phyloP scores from a whole-genome alignment of 1,140 invertebrate genomes.

The Palaemon carinicauda region DNA sequence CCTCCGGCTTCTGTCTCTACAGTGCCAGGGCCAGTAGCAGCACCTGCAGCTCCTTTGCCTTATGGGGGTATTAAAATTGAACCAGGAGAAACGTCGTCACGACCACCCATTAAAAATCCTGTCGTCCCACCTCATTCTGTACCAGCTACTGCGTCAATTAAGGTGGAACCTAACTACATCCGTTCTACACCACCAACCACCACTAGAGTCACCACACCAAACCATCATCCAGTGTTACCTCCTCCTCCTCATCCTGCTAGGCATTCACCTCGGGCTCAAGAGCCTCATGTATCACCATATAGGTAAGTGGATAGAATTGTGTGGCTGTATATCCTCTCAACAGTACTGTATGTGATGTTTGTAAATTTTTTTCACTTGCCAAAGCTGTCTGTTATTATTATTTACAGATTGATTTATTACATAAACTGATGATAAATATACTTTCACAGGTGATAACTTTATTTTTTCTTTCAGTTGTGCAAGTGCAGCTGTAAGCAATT shows the following conservation, averaged over 20 bases:
- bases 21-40: constrained; percentile 14
- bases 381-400: too few relatives aligned
- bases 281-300: constrained; percentile 45
- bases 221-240: constrained; percentile 38
- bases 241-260: constrained; percentile 26
- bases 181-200: constrained; percentile 48
- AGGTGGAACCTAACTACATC: constrained; percentile 36
- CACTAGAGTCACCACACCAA: constrained; percentile 30
- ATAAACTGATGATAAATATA: too few relatives aligned
- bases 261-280: constrained; percentile 49
- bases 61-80: constrained; percentile 44
- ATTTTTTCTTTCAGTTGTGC: constrained; percentile 17
- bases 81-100: constrained; percentile 33
- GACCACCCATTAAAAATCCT: constrained; percentile 8
- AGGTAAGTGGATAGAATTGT: constrained; percentile 1
- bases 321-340: not conserved
- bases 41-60: constrained; percentile 9
- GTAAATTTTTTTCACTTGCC: not conserved
- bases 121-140: constrained; percentile 17
- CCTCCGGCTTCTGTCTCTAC: constrained; percentile 22
- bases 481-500: constrained; percentile 31
- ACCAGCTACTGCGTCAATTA: constrained; percentile 43
- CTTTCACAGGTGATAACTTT: too few relatives aligned
- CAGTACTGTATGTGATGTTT: not conserved
- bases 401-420: too few relatives aligned